phyloP scores from a whole-genome alignment of 2,797 vertebrate genomes.

The Allobates femoralis region DNA sequence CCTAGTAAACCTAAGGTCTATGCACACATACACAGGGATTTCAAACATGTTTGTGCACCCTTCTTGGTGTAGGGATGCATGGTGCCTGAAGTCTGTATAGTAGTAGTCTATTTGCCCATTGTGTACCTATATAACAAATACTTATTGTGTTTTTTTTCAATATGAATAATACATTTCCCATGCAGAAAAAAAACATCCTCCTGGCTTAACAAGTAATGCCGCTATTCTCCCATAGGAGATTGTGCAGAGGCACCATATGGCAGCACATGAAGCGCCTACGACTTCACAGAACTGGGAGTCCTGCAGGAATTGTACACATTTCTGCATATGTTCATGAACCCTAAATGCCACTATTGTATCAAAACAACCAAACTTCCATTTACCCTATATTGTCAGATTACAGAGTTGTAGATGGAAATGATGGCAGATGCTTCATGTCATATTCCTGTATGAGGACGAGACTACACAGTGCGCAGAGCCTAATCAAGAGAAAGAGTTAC shows the following conservation, averaged over 20 bases:
- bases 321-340: not conserved
- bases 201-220: too few species aligned
- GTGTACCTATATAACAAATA: too few species aligned
- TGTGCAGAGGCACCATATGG: not conserved
- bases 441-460: not conserved
- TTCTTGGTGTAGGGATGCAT: too few species aligned
- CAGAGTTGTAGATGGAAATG: not conserved
- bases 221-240: too few species aligned
- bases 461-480: not conserved
- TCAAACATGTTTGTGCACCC: not conserved
- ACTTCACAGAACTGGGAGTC: not conserved
- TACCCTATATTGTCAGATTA: not conserved
- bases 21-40: not conserved
- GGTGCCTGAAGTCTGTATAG: too few species aligned
- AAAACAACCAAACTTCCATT: not conserved
- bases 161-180: too few species aligned
- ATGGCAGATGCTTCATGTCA: not conserved
- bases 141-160: too few species aligned
- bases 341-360: not conserved
- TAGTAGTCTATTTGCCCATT: too few species aligned
- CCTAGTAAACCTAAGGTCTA: too few species aligned
- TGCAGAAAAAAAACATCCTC: too few species aligned
- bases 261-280: not conserved
- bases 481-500: conserved; percentile 33
- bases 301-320: not conserved